These are phyloP conservation scores for Subacronicta megacephala DNA, from an alignment of 2,888 invertebrate genomes.

Conservation along the genomic window DNA sequence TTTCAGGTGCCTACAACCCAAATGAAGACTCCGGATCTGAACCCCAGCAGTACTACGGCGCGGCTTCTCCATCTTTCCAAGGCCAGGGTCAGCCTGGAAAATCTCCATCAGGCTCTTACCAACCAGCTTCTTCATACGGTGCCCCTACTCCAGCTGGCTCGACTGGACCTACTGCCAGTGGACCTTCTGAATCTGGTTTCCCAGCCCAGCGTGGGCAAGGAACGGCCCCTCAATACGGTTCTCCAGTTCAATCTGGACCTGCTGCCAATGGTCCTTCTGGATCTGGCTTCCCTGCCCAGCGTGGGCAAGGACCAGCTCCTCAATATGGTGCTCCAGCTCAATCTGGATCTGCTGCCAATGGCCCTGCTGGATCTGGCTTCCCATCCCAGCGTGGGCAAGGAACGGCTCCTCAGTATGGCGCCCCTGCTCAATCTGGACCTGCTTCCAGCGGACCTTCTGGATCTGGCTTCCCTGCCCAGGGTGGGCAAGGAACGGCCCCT, in stretches of 20 bases:
- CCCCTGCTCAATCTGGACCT: conserved; percentile 24
- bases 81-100: conserved; percentile 38
- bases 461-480: conserved; percentile 10
- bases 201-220: no score
- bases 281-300: no score
- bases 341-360: no score
- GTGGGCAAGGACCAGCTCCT: conserved; percentile 16
- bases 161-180: no score
- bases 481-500: conserved; percentile 8
- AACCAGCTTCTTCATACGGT: conserved; percentile 31
- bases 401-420: conserved; percentile 16
- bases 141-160: conserved; percentile 14
- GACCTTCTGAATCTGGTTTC: no score
- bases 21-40: conserved; percentile 69
- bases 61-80: conserved; percentile 38
- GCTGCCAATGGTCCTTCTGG: no score
- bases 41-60: conserved; percentile 60
- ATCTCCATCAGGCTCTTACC: conserved; percentile 15
- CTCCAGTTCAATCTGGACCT: no score
- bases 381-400: no score
- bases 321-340: conserved; percentile 34
- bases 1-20: conserved; percentile 83
- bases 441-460: background rate
- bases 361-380: no score
- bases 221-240: no score